Base-by-base conservation (phyloP, 2,888 invertebrate genomes). In the Synanthedon tipuliformis region DNA sequence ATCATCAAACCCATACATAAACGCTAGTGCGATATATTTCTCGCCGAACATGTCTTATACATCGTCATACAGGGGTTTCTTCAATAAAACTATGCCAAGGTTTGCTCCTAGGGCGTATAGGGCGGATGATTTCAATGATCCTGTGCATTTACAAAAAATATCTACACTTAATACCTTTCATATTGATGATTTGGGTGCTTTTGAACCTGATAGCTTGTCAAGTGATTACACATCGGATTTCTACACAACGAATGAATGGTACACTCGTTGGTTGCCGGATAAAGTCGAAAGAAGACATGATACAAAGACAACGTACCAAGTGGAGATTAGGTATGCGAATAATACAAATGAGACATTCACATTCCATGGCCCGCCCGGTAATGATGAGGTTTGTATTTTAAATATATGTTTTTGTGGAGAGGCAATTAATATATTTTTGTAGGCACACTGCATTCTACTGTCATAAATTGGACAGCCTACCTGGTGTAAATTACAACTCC, bases 281-380 rank as follows among this genome's bases (percentile, higher is more conserved):
- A 89, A 91, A 62, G 94, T 95, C 0, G 90, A 89, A 0, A 90
- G 92, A 52, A 87, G 95, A 55, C 96, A 97, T 71, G 97, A 96
- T 71, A 95, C 96, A 0, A 95, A 97, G 83, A 94, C 95, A 7
- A 96, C 96, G 0, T 97, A 97, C 71, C 94, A 95, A 77, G 94
- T 96, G n/a, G 94, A 96, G 81, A 97, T 97, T 61, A 90, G 96
- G 70, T 96, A 97, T 81, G 93, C 96, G 0, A 97, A 97, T 76
- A 96, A 96, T 70, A 97, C 96, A 1, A 97, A 97, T 80, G 96
- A 96, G 76, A 97, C 96, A n/a, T 95, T 93, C 71, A 95, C 95
- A n/a, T 97, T 96, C 81, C 97, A 97, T 59, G 97, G 97, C 50
- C 97, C 97, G 8, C 95, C 93, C 50, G 96, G 95, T 48, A 94